A percentile compares a stretch with the other conserved stretches of the same genome.
These are phyloP conservation scores for Pimpla rufipes DNA, from an alignment of 2,888 invertebrate genomes.

Conservation along the genomic window DNA sequence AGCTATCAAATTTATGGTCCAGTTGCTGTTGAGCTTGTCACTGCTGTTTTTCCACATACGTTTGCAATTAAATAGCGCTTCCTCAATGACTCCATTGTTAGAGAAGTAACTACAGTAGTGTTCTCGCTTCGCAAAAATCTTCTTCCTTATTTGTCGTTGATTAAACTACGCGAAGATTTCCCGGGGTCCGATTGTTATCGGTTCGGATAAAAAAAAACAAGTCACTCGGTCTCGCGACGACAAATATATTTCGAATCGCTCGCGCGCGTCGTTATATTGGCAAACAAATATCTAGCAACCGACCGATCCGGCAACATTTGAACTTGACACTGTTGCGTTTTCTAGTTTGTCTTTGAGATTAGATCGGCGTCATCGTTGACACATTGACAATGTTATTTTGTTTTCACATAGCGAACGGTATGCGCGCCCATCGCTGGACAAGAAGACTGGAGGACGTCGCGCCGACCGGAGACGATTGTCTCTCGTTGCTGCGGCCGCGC, in stretches of 20 bases:
- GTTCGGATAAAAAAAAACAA: not conserved
- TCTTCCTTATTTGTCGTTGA: not conserved
- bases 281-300: not conserved
- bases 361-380: not conserved
- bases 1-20: not conserved
- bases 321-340: conserved; percentile 11
- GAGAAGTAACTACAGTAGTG: not conserved
- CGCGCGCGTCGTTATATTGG: not conserved
- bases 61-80: not conserved
- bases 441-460: conserved; percentile 10
- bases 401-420: conserved; percentile 17
- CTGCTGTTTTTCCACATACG: not conserved
- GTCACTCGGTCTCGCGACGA: not conserved
- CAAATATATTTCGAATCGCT: conserved; percentile 21
- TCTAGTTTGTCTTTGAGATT: not conserved
- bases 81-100: not conserved
- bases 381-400: conserved; percentile 25
- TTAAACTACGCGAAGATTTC: not conserved
- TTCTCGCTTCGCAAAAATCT: not conserved
- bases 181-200: not conserved
- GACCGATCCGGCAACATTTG: not conserved
- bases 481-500: conserved; percentile 12
- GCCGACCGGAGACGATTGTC: conserved; percentile 32
- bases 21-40: not conserved
- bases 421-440: not conserved